phyloP scores from a whole-genome alignment of 1,140 invertebrate genomes.

The Pseudomyrmex sp. region DNA sequence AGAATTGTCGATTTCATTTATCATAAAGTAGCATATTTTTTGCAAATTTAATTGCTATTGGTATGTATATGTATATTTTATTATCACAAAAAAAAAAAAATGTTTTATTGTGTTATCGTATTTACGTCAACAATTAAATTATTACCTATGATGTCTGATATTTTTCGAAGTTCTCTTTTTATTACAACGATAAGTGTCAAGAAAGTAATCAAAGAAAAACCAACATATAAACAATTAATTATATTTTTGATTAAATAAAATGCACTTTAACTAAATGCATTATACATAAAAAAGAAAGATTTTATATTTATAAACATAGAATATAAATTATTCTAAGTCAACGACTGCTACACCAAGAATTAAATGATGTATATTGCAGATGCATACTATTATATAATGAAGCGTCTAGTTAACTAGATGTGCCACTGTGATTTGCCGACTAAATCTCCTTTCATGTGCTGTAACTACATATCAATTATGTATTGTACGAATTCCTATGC shows the following conservation, averaged over 20 bases:
- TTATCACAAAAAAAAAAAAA: constrained; percentile 47
- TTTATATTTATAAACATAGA: background rate
- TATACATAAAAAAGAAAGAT: no score
- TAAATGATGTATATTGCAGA: background rate
- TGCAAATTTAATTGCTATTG: constrained; percentile 17
- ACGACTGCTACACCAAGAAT: background rate
- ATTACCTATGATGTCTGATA: constrained; percentile 26
- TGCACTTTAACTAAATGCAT: background rate
- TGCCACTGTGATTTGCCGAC: background rate
- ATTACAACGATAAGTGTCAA: background rate
- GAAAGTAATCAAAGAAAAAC: background rate
- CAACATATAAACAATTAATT: background rate
- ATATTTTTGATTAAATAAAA: background rate
- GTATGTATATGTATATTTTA: constrained; percentile 1
- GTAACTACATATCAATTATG: constrained; percentile 24
- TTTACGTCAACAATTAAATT: constrained; percentile 25
- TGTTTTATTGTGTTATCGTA: constrained; percentile 21
- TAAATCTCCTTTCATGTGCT: constrained; percentile 28
- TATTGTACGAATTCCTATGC: constrained; percentile 12
- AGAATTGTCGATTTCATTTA: constrained; percentile 27
- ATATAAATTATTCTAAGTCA: background rate
- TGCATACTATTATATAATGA: background rate
- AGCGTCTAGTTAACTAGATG: background rate
- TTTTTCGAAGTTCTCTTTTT: constrained; percentile 23
- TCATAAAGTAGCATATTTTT: constrained; percentile 11